A percentile compares a stretch with the other conserved stretches of the same genome.
phyloP scores from a whole-genome alignment of 1,140 invertebrate genomes.

The Oreohelix idahoensis region DNA sequence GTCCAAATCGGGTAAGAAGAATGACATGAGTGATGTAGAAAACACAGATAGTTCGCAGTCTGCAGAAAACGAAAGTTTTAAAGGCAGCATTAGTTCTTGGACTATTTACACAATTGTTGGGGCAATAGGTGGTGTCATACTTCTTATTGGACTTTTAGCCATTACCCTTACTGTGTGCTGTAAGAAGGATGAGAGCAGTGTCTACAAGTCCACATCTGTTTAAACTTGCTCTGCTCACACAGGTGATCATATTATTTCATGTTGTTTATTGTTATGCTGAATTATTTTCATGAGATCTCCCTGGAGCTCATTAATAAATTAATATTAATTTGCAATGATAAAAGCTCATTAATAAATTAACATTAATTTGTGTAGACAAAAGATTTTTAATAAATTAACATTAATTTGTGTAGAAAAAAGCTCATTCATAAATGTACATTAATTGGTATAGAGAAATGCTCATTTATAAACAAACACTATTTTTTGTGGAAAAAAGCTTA shows the following conservation, averaged over 20 bases:
- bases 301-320: neutral
- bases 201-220: slow-evolving; percentile 60
- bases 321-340: too few species aligned
- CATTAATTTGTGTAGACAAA: too few species aligned
- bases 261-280: neutral
- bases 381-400: too few species aligned
- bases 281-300: neutral
- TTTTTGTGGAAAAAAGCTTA: too few species aligned
- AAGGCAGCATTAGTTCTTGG: slow-evolving; percentile 51
- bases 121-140: slow-evolving; percentile 58
- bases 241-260: neutral
- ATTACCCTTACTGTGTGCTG: slow-evolving; percentile 61
- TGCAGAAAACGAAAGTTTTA: neutral
- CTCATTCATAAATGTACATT: too few species aligned
- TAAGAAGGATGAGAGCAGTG: slow-evolving; percentile 43
- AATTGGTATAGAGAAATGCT: too few species aligned
- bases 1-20: neutral
- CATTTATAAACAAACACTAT: too few species aligned
- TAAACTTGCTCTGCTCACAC: slow-evolving; percentile 24
- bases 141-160: slow-evolving; percentile 59
- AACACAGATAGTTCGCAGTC: neutral
- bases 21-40: slow-evolving; percentile 14
- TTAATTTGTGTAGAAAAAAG: too few species aligned
- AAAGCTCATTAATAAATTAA: too few species aligned
- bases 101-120: slow-evolving; percentile 65